Evolutionary conservation across 2,888 invertebrate genomes (phyloP).

Genomic region (Dasypogon diadema): DNA sequence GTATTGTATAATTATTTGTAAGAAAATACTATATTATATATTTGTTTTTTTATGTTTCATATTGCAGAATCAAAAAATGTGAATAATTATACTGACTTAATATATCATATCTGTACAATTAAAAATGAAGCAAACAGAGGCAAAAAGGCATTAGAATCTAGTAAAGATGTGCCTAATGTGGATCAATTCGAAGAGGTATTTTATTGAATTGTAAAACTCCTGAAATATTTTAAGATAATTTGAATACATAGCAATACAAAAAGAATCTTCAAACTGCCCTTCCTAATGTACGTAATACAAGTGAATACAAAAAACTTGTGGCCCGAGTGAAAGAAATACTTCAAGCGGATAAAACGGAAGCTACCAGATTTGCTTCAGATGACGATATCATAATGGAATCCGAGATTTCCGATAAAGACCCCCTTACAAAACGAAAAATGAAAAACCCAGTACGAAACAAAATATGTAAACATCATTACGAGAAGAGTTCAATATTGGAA

Average conservation of each 20-base stretch:
- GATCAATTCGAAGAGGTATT: slow-evolving; percentile 3
- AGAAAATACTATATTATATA: too few relatives aligned
- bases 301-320: not conserved
- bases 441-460: slow-evolving; percentile 70
- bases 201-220: too few relatives aligned
- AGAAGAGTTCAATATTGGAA: slow-evolving; percentile 68
- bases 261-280: not conserved
- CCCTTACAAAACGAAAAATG: slow-evolving; percentile 70
- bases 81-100: not conserved
- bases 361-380: slow-evolving; percentile 36
- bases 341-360: not conserved
- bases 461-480: slow-evolving; percentile 71
- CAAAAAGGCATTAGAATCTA: not conserved
- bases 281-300: not conserved
- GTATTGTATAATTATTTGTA: too few relatives aligned
- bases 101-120: slow-evolving; percentile 1
- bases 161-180: not conserved
- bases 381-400: slow-evolving; percentile 61
- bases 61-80: slow-evolving; percentile 46
- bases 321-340: not conserved
- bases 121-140: slow-evolving; percentile 41
- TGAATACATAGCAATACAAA: not conserved
- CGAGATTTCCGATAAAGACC: slow-evolving; percentile 68
- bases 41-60: too few relatives aligned
- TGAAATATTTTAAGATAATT: too few relatives aligned